phyloP scores from a whole-genome alignment of 1,140 invertebrate species.

The Ridgeia piscesae region DNA sequence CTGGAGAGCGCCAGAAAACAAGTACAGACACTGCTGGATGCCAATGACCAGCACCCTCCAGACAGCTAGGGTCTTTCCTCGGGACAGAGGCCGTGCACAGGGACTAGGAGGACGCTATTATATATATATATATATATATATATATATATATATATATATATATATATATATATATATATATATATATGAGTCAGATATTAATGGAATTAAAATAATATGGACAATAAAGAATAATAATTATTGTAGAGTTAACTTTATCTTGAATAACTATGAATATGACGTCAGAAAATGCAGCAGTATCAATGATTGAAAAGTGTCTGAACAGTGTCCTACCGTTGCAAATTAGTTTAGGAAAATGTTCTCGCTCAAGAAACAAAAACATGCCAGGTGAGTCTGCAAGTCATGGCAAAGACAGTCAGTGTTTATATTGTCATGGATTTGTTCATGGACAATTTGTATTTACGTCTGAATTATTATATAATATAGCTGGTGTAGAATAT shows the following conservation, averaged over 20 bases:
- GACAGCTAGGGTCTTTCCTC: neutral
- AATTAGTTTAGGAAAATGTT: neutral
- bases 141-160: too few species aligned
- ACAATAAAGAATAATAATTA: too few species aligned
- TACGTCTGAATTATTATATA: neutral
- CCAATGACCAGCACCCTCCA: neutral
- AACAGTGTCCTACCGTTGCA: neutral
- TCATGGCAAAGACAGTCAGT: neutral
- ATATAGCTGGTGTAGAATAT: neutral
- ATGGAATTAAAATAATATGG: too few species aligned
- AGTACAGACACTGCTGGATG: neutral
- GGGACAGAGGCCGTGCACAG: neutral
- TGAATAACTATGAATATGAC: too few species aligned
- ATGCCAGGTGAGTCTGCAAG: neutral
- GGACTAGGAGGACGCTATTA: too few species aligned
- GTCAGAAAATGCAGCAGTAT: neutral
- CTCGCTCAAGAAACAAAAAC: neutral
- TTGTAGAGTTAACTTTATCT: too few species aligned
- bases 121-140: too few species aligned
- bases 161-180: too few species aligned
- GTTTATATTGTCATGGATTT: neutral
- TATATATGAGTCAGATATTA: too few species aligned
- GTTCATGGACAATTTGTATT: neutral
- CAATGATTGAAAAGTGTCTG: neutral
- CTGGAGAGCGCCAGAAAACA: neutral